Percentiles rank a stretch among this genome's conserved stretches.
Conservation (phyloP, 1,140 invertebrate species). For the Hesperophylax magnus region DNA sequence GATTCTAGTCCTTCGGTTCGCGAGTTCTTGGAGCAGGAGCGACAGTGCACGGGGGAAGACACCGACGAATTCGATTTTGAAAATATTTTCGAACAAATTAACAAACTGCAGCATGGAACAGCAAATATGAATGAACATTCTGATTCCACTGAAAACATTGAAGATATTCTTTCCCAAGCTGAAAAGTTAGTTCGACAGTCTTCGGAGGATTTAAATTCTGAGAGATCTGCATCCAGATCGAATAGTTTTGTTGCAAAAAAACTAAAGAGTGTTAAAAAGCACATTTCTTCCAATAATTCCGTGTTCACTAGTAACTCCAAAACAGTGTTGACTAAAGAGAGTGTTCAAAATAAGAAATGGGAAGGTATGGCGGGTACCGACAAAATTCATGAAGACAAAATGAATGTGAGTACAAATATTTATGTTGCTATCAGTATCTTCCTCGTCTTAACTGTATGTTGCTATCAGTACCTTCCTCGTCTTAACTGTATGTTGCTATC, state of each 20-base stretch:
- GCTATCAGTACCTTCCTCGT: too few relatives aligned
- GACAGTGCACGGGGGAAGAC: constrained; percentile 12
- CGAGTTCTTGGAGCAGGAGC: constrained; percentile 47
- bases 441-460: not conserved
- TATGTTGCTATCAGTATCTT: not conserved
- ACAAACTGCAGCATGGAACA: constrained; percentile 38
- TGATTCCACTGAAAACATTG: constrained; percentile 42
- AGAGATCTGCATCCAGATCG: not conserved
- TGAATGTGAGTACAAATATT: constrained; percentile 12
- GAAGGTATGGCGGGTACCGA: not conserved
- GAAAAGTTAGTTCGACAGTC: constrained; percentile 39
- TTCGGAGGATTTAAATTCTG: constrained; percentile 25
- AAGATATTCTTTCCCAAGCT: constrained; percentile 48
- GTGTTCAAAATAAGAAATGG: not conserved
- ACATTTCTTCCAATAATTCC: constrained; percentile 9
- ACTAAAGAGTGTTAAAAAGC: constrained; percentile 1
- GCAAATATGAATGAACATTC: not conserved
- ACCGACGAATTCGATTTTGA: constrained; percentile 43
- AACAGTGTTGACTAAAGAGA: constrained; percentile 1
- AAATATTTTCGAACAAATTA: constrained; percentile 47
- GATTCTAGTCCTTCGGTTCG: constrained; percentile 43
- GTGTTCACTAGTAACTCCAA: not conserved
- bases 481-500: too few relatives aligned
- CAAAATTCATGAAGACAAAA: not conserved
- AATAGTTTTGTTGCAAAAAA: constrained; percentile 4